A percentile compares a stretch with the other conserved stretches of the same genome.
These are phyloP conservation scores for Hoplostethus mediterraneus DNA, from an alignment of 2,797 vertebrate species.

Conservation along the genomic window DNA sequence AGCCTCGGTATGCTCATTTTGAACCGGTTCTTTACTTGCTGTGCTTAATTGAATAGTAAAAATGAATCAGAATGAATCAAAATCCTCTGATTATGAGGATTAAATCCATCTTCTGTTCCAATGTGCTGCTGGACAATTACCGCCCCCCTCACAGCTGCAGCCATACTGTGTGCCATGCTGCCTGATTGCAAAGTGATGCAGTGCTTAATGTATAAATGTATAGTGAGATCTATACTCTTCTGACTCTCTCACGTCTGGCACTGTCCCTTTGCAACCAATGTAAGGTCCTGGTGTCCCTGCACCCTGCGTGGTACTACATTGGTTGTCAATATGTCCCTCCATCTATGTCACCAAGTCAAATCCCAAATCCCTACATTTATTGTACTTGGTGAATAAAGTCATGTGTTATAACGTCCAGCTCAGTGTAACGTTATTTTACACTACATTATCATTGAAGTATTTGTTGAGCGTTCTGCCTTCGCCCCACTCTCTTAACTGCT, in stretches of 20 bases:
- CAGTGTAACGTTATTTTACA: constrained; percentile 2
- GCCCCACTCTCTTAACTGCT: not conserved
- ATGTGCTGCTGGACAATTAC: constrained; percentile 46
- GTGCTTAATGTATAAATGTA: constrained; percentile 32
- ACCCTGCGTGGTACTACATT: not conserved
- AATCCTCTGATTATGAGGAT: constrained; percentile 62
- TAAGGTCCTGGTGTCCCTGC: not conserved
- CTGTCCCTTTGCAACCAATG: not conserved
- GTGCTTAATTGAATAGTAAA: constrained; percentile 41
- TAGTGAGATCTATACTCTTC: constrained; percentile 13
- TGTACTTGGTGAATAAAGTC: not conserved
- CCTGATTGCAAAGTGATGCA: constrained; percentile 53
- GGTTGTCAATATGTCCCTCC: not conserved
- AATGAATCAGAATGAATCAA: constrained; percentile 50
- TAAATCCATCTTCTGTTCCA: constrained; percentile 50
- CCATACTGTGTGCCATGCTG: constrained; percentile 17
- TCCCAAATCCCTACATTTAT: not conserved
- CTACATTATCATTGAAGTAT: not conserved
- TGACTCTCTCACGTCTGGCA: not conserved
- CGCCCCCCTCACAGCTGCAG: constrained; percentile 60
- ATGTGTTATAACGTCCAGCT: not conserved
- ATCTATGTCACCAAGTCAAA: not conserved
- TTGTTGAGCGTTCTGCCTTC: not conserved
- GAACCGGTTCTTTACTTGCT: constrained; percentile 37
- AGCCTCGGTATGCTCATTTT: constrained; percentile 31